These are phyloP conservation scores for Leistus spinibarbis DNA, from an alignment of 2,888 invertebrate genomes.

Conservation along the genomic window DNA sequence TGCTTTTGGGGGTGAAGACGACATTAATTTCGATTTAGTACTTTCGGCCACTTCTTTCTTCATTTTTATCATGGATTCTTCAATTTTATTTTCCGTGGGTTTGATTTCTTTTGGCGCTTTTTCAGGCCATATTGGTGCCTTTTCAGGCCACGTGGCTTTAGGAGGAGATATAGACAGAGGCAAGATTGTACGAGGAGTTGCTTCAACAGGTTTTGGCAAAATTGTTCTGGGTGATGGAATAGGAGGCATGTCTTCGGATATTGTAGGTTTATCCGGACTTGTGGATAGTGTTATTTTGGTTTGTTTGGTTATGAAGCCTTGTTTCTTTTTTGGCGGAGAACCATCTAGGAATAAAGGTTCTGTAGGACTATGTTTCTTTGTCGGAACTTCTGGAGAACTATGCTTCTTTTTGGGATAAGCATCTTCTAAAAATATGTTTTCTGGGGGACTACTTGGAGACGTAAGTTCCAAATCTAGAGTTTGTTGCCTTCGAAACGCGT, in stretches of 20 bases:
- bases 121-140: not conserved
- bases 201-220: constrained; percentile 12
- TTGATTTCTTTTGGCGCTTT: not conserved
- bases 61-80: not conserved
- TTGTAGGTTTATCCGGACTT: constrained; percentile 43
- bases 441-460: constrained; percentile 12
- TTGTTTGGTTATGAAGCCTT: constrained; percentile 47
- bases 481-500: constrained; percentile 42
- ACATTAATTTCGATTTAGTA: not conserved
- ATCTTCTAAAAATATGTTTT: not conserved
- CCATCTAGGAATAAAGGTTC: constrained; percentile 37
- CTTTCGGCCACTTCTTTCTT: not conserved
- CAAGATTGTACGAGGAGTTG: constrained; percentile 9
- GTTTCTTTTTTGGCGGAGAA: constrained; percentile 52
- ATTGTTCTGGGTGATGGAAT: constrained; percentile 43
- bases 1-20: not conserved
- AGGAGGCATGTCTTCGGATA: constrained; percentile 42
- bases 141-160: constrained; percentile 8
- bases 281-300: constrained; percentile 46
- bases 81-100: not conserved
- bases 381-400: not conserved
- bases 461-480: constrained; percentile 23
- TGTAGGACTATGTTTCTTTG: not conserved
- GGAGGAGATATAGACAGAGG: constrained; percentile 17
- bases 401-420: not conserved